phyloP scores from a whole-genome alignment of 2,797 vertebrate genomes.

The Mionectes olivaceus region DNA sequence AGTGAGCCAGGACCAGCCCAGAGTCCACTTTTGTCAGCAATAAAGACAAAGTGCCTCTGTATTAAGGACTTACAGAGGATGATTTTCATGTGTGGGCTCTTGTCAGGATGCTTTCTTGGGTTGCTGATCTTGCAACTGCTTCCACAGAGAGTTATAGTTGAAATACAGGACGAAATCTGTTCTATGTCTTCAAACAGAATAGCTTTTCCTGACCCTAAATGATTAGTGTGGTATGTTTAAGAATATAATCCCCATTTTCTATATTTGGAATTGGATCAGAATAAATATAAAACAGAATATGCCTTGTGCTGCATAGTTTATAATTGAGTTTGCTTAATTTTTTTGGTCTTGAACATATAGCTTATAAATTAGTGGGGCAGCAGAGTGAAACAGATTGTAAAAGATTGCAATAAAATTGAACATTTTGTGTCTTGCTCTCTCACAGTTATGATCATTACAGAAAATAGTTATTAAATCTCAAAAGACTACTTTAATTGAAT shows the following conservation, averaged over 20 bases:
- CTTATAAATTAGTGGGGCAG: slow-evolving; percentile 50
- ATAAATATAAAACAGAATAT: slow-evolving; percentile 37
- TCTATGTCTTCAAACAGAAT: not conserved
- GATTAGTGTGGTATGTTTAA: not conserved
- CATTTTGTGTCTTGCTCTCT: slow-evolving; percentile 20
- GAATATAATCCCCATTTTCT: not conserved
- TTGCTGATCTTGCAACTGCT: not conserved
- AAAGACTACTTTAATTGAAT: slow-evolving; percentile 61
- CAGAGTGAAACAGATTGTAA: slow-evolving; percentile 48
- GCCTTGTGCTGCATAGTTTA: not conserved
- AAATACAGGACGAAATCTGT: not conserved
- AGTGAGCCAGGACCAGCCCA: not conserved
- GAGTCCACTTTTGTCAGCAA: not conserved
- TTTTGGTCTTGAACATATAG: not conserved
- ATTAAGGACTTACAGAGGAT: not conserved
- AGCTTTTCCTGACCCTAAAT: not conserved
- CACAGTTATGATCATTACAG: slow-evolving; percentile 46
- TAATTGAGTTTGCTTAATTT: slow-evolving; percentile 43
- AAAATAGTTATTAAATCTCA: slow-evolving; percentile 65
- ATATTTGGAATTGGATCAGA: slow-evolving; percentile 9
- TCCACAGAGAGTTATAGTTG: not conserved
- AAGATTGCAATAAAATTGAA: slow-evolving; percentile 42
- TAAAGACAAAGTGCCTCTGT: not conserved
- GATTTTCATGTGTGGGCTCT: not conserved
- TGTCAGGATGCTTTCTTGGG: not conserved